Conservation (phyloP, 2,888 invertebrate species). For the Mythimna pallens region DNA sequence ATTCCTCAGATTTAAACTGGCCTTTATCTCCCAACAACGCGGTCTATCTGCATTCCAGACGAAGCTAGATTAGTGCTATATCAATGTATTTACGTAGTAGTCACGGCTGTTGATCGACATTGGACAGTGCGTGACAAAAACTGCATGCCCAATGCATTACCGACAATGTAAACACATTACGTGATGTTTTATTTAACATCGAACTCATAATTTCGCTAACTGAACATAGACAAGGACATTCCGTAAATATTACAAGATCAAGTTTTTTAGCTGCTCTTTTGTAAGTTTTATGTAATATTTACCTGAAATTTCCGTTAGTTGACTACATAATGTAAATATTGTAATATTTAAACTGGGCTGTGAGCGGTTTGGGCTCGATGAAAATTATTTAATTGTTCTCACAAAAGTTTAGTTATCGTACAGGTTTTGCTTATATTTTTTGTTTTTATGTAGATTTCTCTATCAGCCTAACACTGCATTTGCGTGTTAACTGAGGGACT, state of each 20-base stretch:
- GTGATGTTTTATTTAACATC: conserved; percentile 67
- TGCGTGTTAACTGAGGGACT: too few relatives aligned
- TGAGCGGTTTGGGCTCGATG: conserved; percentile 18
- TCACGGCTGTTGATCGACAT: conserved; percentile 61
- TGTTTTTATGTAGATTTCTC: background rate
- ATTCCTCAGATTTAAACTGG: conserved; percentile 8
- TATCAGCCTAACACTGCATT: background rate
- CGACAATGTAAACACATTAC: conserved; percentile 46
- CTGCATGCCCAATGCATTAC: conserved; percentile 59
- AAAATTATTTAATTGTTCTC: conserved; percentile 18
- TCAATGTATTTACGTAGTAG: conserved; percentile 32
- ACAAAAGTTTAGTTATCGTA: background rate
- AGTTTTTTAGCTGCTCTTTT: conserved; percentile 18
- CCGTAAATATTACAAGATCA: conserved; percentile 54
- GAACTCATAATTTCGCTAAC: conserved; percentile 48
- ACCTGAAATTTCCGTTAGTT: background rate
- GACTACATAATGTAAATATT: conserved; percentile 2
- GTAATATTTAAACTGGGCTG: background rate
- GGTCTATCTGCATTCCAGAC: conserved; percentile 50
- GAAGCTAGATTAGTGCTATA: conserved; percentile 29
- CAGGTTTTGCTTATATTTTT: background rate
- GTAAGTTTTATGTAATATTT: conserved; percentile 38
- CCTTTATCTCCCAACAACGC: conserved; percentile 29
- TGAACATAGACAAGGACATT: conserved; percentile 44
- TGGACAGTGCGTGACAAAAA: conserved; percentile 66